Evolutionary conservation across 2,888 invertebrate species (phyloP), one percentile per base, ranked within the genome.

Genomic region (Caenorhabditis becei): DNA sequence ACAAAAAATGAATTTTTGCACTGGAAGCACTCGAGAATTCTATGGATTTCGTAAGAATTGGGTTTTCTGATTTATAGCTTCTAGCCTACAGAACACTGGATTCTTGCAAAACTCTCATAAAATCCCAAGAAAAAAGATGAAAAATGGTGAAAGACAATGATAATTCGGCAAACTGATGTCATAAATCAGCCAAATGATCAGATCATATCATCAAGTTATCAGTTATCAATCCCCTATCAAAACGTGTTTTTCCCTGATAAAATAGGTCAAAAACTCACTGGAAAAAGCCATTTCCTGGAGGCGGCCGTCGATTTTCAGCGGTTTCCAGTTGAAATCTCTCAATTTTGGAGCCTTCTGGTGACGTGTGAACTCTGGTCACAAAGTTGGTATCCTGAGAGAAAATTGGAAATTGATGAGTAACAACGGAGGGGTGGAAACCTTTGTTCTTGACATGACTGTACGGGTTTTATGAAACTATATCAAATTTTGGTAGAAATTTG

Each of bases 81-180:
- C 8, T 41, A 41, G 35, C 10, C 35, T 35, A 35, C 5, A 10
- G 24, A 51, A 24, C 51, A 51, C 16, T 16, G 44, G 16, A 7
- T 49, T n/a, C n/a, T n/a, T n/a, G n/a, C n/a, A n/a, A n/a, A n/a
- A n/a, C n/a, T n/a, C n/a, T n/a, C n/a, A n/a, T n/a, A n/a, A n/a
- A n/a, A n/a, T n/a, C n/a, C n/a, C n/a, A 11, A 11, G 28, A 28
- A 54, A 16, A 26, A 54, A 54, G 54, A 28, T 11, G 10, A 54
- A 54, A 14, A 28, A n/a, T n/a, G n/a, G n/a, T n/a, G 5, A 26
- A 18, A 35, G 32, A 32, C 7, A 35, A 35, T n/a, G 54, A 56
- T 35, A 35, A 56, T 56, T 56, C 35, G 56, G 56, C 56, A 56
- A 56, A 56, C 35, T 14, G 54, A 54, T 54, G 35, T 32, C 56